Evolutionary conservation across 2,797 vertebrate species (phyloP), one percentile per base, ranked within the genome.

Genomic region (Clarias laeviceps): DNA sequence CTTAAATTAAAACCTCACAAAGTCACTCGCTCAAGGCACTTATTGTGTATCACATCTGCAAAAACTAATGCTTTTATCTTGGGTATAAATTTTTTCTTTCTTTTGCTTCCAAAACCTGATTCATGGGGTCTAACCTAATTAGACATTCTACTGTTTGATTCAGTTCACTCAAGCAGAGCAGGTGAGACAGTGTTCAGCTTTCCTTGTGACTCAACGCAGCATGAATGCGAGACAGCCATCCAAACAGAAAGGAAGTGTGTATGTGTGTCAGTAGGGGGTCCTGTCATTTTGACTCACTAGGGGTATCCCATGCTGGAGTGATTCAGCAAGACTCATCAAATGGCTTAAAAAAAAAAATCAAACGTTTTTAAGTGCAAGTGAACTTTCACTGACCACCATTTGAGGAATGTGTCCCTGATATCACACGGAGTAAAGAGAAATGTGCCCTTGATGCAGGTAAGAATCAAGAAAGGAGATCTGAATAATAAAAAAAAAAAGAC

Each of bases 271-370:
- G 32, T 24, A 29, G 84, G 24, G 56, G 56, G 54, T 83, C 91
- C 88, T 87, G 92, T 93, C 92, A 54, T 83, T 18, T 66, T 95
- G 94, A 95, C 91, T 95, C 94, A 95, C 85, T 29, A 61, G 87
- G 87, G 56, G 88, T 87, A 79, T 91, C 93, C 90, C 89, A 22
- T 89, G 72, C 82, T 68, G 84, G 88, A 82, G 87, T 95, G 94
- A 96, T 88, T 96, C 94, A 94, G 11, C 84, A 0, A 34, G 79
- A 85, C 90, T 90, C 91, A 91, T 79, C 50, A 57, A 91, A 89
- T 80, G 65, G 24, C 88, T 88, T 0, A 50, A 50, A 50, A 50
- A 40, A 40, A 34, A 90, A 79, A 82, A 76, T n/a, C 61, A 7
- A 89, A 87, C 82, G 83, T 87, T 73, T 79, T 37, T 27, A 88